Percentiles rank a stretch among this genome's conserved stretches.
These are phyloP conservation scores for Pollimyrus isidori DNA, from an alignment of 2,113 vertebrate genomes.

Conservation along the genomic window DNA sequence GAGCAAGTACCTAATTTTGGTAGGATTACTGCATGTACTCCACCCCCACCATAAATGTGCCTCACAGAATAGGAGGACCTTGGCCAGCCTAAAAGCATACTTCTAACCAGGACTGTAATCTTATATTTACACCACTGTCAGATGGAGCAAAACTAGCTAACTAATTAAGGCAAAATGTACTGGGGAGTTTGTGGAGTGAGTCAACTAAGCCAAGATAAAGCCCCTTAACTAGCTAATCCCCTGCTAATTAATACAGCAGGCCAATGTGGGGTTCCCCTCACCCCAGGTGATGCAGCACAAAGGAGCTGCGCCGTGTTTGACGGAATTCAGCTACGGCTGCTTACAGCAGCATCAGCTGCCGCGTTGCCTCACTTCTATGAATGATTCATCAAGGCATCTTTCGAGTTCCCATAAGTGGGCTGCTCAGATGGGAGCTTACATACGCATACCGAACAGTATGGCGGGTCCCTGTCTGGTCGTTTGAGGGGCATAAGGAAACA, in stretches of 20 bases:
- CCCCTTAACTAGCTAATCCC: background rate
- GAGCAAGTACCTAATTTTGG: constrained; percentile 28
- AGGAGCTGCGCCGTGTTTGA: background rate
- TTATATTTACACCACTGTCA: constrained; percentile 41
- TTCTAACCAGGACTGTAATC: constrained; percentile 28
- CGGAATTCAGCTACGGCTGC: background rate
- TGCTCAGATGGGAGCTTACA: background rate
- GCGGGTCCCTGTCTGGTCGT: background rate
- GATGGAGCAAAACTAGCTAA: constrained; percentile 22
- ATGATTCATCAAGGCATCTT: background rate
- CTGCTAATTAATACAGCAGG: background rate
- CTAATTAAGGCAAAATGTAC: constrained; percentile 54
- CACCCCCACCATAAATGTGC: background rate
- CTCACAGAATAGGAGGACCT: constrained; percentile 19
- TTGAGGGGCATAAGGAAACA: background rate
- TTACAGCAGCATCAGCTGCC: background rate
- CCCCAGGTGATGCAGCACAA: background rate
- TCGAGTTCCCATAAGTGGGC: background rate
- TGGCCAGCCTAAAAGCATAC: constrained; percentile 11
- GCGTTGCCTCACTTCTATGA: background rate
- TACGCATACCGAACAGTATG: background rate
- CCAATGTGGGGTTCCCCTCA: constrained; percentile 23
- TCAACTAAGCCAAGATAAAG: constrained; percentile 26
- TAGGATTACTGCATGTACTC: constrained; percentile 21
- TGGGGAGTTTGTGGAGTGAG: constrained; percentile 30